Evolutionary conservation across 2,113 vertebrate species (phyloP), one percentile per base, ranked within the genome.

Genomic region (Phalacrocorax pelagicus): DNA sequence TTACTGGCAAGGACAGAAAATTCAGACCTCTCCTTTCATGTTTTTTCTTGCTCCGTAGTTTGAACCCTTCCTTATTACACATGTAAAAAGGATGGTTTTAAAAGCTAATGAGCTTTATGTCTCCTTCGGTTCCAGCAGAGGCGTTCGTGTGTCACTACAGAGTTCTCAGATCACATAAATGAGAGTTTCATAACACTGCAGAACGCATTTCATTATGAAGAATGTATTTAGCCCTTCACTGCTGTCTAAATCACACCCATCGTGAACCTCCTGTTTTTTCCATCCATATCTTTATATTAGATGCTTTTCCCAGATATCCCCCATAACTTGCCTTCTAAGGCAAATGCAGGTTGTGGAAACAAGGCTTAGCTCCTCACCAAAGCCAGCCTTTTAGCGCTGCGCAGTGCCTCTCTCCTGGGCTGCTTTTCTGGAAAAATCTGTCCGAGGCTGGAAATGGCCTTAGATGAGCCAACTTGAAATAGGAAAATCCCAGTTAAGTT

Each of bases 51-150:
- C 80, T 92, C 59, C n/a, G 29, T 74, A 34, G 52, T 94, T 93
- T 91, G 7, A 88, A 81, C 70, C 29, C 88, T 85, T 82, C 79
- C 34, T 79, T 89, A 34, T 22, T 92, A 61, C 26, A 51, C 65
- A 57, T 96, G 79, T 94, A 96, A 92, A 97, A 97, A 86, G 54
- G 63, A 24, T 10, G 20, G 22, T 34, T 97, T 92, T 81, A 94
- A 94, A 97, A 95, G 88, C 90, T 97, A 92, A 94, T 95, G 95
- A 96, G 81, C 63, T 95, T 88, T 84, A 65, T 90, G 67, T 87
- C 75, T 40, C 85, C 84, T 69, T 85, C 71, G 71, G 75, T 84
- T 83, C 52, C 77, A 73, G 70, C 69, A 44, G 44, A 94, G 72
- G 54, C 93, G 75, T 91, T 94, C 46, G 8, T 19, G 11, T 80